Evolutionary conservation across 2,113 vertebrate genomes (phyloP).

Genomic region (Ammodytes marinus): DNA sequence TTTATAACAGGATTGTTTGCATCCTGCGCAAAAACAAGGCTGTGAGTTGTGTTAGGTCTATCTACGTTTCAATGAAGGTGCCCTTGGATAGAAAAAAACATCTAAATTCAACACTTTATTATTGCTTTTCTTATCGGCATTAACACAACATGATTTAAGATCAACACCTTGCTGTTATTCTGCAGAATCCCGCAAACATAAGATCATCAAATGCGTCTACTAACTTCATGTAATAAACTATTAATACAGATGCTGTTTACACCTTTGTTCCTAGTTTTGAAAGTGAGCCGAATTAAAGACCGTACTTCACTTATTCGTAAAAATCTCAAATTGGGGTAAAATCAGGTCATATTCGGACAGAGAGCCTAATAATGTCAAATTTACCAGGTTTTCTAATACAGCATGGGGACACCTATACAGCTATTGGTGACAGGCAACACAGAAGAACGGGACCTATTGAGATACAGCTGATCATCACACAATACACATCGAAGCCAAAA

Average conservation of each 20-base stretch:
- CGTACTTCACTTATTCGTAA: fast-evolving
- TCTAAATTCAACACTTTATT: background rate
- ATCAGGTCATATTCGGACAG: fast-evolving
- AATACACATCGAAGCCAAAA: background rate
- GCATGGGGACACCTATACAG: too few relatives aligned
- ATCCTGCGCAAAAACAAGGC: background rate
- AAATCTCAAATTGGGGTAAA: fast-evolving
- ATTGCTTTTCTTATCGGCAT: background rate
- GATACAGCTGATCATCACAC: background rate
- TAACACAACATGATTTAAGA: background rate
- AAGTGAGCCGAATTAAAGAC: slow-evolving; percentile 1
- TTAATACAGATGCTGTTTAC: background rate
- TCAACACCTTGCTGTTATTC: fast-evolving
- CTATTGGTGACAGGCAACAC: too few relatives aligned
- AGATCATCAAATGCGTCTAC: background rate
- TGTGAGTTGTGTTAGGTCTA: background rate
- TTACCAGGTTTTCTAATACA: background rate
- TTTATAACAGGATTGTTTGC: background rate
- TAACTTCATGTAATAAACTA: background rate
- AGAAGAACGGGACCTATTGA: background rate
- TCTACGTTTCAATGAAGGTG: background rate
- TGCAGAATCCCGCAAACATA: background rate
- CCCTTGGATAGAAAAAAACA: background rate
- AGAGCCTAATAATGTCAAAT: background rate
- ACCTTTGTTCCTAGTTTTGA: background rate